Conservation (phyloP, 2,113 vertebrate species). For the Lycocorax pyrrhopterus region DNA sequence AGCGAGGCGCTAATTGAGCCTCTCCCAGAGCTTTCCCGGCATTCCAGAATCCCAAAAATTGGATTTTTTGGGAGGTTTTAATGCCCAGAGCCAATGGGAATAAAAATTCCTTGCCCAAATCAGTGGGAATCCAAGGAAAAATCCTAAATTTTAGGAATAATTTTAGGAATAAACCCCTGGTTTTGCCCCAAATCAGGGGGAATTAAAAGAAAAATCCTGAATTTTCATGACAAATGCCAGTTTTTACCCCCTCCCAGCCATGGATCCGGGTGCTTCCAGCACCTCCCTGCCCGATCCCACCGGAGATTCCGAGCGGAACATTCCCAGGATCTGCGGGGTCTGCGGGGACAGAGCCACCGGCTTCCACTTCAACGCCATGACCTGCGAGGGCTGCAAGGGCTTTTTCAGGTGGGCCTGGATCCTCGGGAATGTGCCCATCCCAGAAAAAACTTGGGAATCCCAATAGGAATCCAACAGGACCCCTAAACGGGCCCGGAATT, state of each 20-base stretch:
- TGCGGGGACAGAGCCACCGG: slow-evolving; percentile 94
- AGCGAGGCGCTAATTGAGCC: neutral
- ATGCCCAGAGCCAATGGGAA: too few relatives aligned
- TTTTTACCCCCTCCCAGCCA: neutral
- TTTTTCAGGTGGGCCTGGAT: slow-evolving; percentile 85
- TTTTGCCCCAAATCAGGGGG: neutral
- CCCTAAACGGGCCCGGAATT: rapidly evolving
- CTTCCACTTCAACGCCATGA: slow-evolving; percentile 98
- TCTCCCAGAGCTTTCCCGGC: neutral
- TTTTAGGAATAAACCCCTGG: rapidly evolving
- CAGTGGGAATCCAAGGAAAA: neutral
- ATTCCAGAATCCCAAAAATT: neutral
- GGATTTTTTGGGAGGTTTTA: neutral
- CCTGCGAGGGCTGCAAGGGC: slow-evolving; percentile 97
- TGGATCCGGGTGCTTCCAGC: slow-evolving; percentile 81
- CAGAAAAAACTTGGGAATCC: neutral
- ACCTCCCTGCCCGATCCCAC: slow-evolving; percentile 73
- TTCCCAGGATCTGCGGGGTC: slow-evolving; percentile 90
- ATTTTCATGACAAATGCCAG: rapidly evolving
- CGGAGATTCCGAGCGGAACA: slow-evolving; percentile 82
- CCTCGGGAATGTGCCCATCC: neutral
- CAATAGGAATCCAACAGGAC: rapidly evolving
- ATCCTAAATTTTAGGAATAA: neutral
- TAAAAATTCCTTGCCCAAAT: neutral
- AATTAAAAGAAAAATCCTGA: rapidly evolving